Evolutionary conservation across 2,888 invertebrate genomes (phyloP).

Genomic region (Podotricha telesiphe): DNA sequence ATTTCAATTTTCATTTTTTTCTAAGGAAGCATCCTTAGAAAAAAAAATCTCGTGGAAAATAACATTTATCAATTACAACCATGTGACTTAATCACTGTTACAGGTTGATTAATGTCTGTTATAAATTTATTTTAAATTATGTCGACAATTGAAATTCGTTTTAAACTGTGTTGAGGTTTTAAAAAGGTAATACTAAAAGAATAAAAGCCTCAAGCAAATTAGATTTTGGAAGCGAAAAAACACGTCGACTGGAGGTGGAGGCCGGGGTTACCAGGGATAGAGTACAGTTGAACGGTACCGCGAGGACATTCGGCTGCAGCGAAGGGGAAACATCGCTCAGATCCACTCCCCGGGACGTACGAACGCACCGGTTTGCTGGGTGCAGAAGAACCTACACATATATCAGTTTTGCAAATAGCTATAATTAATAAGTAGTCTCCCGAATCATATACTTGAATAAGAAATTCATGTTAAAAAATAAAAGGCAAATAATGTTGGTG

Average conservation of each 20-base stretch:
- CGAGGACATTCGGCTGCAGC: slow-evolving; percentile 64
- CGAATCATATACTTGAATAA: neutral
- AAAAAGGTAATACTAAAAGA: slow-evolving; percentile 23
- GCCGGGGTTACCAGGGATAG: slow-evolving; percentile 70
- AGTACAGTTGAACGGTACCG: slow-evolving; percentile 71
- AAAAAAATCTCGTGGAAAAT: too few species aligned
- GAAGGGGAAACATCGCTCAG: slow-evolving; percentile 72
- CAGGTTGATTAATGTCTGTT: neutral
- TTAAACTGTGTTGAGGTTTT: neutral
- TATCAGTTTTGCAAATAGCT: slow-evolving; percentile 43
- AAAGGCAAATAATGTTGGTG: neutral
- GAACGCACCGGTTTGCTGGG: slow-evolving; percentile 72
- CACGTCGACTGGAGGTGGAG: slow-evolving; percentile 52
- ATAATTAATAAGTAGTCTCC: slow-evolving; percentile 4
- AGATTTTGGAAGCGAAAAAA: slow-evolving; percentile 61
- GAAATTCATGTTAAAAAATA: neutral
- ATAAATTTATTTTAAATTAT: neutral
- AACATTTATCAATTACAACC: too few species aligned
- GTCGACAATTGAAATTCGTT: slow-evolving; percentile 1
- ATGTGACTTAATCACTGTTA: neutral
- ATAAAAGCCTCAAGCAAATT: slow-evolving; percentile 52
- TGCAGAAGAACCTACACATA: slow-evolving; percentile 70
- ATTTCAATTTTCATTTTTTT: too few species aligned
- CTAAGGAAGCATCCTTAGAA: too few species aligned
- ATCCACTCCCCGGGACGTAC: slow-evolving; percentile 68